phyloP scores from a whole-genome alignment of 2,797 vertebrate species.

The Decapterus maruadsi region DNA sequence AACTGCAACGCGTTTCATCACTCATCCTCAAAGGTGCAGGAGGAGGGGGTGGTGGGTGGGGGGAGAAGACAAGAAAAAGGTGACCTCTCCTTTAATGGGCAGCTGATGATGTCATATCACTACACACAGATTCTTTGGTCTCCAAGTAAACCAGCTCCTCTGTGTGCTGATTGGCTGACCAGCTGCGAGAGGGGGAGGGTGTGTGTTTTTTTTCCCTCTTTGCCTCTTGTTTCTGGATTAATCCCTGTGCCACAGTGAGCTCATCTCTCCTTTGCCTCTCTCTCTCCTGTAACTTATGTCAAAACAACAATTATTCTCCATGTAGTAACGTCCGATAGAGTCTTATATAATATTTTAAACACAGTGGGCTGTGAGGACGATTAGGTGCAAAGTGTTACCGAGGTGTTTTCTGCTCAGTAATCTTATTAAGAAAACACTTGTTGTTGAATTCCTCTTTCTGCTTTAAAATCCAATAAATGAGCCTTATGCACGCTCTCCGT shows the following conservation, averaged over 20 bases:
- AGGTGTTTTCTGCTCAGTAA: conserved; percentile 39
- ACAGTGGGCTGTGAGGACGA: conserved; percentile 14
- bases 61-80: conserved; percentile 46
- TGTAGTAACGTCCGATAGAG: conserved; percentile 14
- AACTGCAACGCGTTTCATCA: conserved; percentile 63
- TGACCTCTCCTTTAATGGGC: conserved; percentile 85
- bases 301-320: conserved; percentile 58
- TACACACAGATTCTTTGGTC: conserved; percentile 84
- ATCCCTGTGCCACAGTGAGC: conserved; percentile 76
- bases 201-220: conserved; percentile 34
- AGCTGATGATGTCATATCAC: conserved; percentile 87
- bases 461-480: conserved; percentile 46
- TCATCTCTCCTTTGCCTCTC: conserved; percentile 57
- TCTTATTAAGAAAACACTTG: conserved; percentile 44
- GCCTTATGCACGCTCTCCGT: conserved; percentile 15
- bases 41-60: neutral
- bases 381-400: conserved; percentile 14
- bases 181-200: conserved; percentile 65
- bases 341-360: conserved; percentile 3
- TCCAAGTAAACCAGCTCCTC: conserved; percentile 82
- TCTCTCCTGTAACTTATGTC: conserved; percentile 55
- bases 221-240: conserved; percentile 78
- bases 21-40: conserved; percentile 56
- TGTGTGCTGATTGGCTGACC: conserved; percentile 79
- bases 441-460: conserved; percentile 24